Base-by-base conservation (phyloP, 35 echinoderm and acorn worm genomes). In the Amphiura filiformis region DNA sequence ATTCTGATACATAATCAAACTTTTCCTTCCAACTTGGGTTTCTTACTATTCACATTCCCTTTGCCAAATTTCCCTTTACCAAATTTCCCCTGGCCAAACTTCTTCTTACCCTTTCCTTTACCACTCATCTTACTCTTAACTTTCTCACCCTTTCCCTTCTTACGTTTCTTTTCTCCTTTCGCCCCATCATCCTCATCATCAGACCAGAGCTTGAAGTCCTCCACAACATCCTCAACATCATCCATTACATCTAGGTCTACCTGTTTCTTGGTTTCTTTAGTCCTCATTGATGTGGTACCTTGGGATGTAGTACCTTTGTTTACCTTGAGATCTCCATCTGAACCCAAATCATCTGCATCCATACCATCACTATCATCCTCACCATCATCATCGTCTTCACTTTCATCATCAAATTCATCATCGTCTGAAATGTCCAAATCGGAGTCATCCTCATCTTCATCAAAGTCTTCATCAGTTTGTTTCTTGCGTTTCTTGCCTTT, bases 201-300 rank as follows among this genome's bases (percentile, higher is more conserved):
- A 37, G 91, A 97, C 82, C 87, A 93, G 37, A 93, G 35, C 12
- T 90, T 47, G 87, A 97, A 97, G 76, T 97, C 94, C 84, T 93
- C 77, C 0, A 97, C 87, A 35, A 97, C 80, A 78, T 97, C 94
- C 30, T 97, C 87, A 30, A 49, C 64, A 77, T 93, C 90, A 5
- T 96, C 91, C 34, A 33, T 78, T 11, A 35, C 39, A 39, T 41
- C 84, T 40, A 37, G 42, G 0, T 56, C 57, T 26, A 82, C 44
- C 35, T 96, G 17, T 26, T 78, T 64, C 22, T 84, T 89, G 22
- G 23, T 85, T 44, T 85, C 76, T 57, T 39, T 44, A 39, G 39
- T 77, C 18, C 39, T 20, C 56, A 89, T 80, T 90, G 34, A 64
- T 65, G 49, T 81, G 18, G 44, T 57, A 37, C 76, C 82, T 75